These are phyloP conservation scores for Anorthoa munda DNA, from an alignment of 2,888 invertebrate genomes.

Conservation along the genomic window DNA sequence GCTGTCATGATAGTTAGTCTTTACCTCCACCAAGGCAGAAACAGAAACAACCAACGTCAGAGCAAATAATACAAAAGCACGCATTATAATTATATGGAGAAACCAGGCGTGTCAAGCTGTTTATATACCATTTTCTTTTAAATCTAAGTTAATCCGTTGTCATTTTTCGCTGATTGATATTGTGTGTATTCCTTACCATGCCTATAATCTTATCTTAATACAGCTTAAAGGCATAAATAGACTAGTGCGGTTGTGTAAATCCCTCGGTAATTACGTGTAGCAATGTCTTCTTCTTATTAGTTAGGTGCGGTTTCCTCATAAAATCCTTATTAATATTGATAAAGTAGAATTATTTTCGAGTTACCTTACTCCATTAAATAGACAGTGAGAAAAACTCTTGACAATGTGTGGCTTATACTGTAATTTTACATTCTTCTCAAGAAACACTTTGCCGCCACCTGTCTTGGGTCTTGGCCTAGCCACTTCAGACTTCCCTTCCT, in stretches of 20 bases:
- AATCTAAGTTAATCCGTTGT: slow-evolving; percentile 30
- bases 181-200: slow-evolving; percentile 6
- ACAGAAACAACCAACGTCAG: slow-evolving; percentile 44
- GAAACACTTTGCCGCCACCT: too few relatives aligned
- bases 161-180: slow-evolving; percentile 11
- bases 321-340: too few relatives aligned
- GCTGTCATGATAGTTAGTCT: slow-evolving; percentile 64
- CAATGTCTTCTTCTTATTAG: too few relatives aligned
- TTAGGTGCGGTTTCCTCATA: too few relatives aligned
- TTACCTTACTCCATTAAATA: too few relatives aligned
- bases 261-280: too few relatives aligned
- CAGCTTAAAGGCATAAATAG: slow-evolving; percentile 8
- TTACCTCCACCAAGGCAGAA: slow-evolving; percentile 41
- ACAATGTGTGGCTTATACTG: too few relatives aligned
- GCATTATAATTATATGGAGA: slow-evolving; percentile 34
- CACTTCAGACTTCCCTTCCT: background rate
- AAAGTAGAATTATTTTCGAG: too few relatives aligned
- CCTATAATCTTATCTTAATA: slow-evolving; percentile 20
- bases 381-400: too few relatives aligned
- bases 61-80: slow-evolving; percentile 35
- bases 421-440: too few relatives aligned
- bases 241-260: background rate
- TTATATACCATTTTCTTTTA: slow-evolving; percentile 27
- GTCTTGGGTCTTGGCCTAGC: too few relatives aligned
- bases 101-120: background rate